These are phyloP conservation scores for Sorex fumeus DNA, from an alignment of 2,113 vertebrate genomes.

Conservation along the genomic window DNA sequence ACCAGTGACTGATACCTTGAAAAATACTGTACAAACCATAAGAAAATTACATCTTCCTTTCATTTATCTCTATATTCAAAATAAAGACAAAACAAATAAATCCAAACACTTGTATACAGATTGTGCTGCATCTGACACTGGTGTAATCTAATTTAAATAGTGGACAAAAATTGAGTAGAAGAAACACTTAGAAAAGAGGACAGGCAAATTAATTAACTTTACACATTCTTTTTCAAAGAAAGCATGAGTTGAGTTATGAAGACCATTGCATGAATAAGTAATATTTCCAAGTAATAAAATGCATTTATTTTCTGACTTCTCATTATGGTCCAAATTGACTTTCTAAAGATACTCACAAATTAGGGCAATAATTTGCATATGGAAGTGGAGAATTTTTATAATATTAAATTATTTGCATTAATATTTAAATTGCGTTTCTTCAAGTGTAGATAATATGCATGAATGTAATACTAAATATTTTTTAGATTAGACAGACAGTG, in stretches of 20 bases:
- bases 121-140: background rate
- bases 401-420: slow-evolving; percentile 22
- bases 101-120: background rate
- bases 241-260: background rate
- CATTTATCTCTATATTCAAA: slow-evolving; percentile 9
- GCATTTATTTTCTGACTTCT: slow-evolving; percentile 2
- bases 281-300: background rate
- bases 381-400: background rate
- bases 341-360: slow-evolving; percentile 29
- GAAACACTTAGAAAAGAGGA: slow-evolving; percentile 23
- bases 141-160: background rate
- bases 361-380: background rate
- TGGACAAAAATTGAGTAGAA: background rate
- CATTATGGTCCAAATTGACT: slow-evolving; percentile 27
- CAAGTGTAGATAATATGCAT: background rate
- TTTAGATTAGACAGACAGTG: slow-evolving; percentile 5
- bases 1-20: background rate
- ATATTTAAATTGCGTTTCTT: background rate
- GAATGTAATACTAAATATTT: slow-evolving; percentile 21
- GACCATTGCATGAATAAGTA: background rate
- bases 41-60: background rate
- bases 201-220: slow-evolving; percentile 15
- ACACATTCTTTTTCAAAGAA: slow-evolving; percentile 30
- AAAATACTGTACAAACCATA: background rate
- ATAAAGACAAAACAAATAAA: background rate